Evolutionary conservation across 1,140 invertebrate genomes (phyloP).

Genomic region (Aphidius gifuensis): DNA sequence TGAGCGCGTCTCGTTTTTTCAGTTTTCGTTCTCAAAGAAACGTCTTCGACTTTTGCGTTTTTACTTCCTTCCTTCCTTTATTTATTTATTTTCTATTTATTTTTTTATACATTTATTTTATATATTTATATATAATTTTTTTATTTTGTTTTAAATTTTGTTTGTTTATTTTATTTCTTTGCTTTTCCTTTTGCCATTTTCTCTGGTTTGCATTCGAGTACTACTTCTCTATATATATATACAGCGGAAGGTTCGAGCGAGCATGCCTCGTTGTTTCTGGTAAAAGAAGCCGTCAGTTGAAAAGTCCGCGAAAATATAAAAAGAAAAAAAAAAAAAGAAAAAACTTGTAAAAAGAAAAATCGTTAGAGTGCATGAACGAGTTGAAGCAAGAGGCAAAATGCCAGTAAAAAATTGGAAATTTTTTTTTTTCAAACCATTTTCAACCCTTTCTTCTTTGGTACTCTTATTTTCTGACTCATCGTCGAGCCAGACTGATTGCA

Average conservation of each 20-base stretch:
- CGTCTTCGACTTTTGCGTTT: constrained; percentile 16
- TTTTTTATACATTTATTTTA: neutral
- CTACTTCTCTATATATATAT: no score
- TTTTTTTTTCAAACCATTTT: constrained; percentile 23
- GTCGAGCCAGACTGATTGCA: constrained; percentile 9
- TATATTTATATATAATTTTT: neutral
- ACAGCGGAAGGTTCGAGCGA: neutral
- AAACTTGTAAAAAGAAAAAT: neutral
- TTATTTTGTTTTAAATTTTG: neutral
- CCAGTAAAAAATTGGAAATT: constrained; percentile 12
- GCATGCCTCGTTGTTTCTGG: neutral
- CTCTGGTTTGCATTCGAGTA: neutral
- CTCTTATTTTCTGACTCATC: constrained; percentile 1
- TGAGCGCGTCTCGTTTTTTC: constrained; percentile 16
- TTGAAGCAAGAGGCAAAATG: neutral
- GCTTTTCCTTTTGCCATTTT: neutral
- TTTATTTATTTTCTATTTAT: neutral
- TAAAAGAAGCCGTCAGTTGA: neutral
- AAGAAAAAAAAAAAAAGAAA: constrained; percentile 16
- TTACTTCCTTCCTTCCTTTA: neutral
- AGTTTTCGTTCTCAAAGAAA: neutral
- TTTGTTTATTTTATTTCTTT: no score
- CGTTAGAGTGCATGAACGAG: neutral
- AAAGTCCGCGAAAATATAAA: constrained; percentile 5
- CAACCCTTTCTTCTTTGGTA: constrained; percentile 5